Evolutionary conservation across 2,797 vertebrate genomes (phyloP), one percentile per base, ranked within the genome.

Genomic region (Urosaurus nigricauda): DNA sequence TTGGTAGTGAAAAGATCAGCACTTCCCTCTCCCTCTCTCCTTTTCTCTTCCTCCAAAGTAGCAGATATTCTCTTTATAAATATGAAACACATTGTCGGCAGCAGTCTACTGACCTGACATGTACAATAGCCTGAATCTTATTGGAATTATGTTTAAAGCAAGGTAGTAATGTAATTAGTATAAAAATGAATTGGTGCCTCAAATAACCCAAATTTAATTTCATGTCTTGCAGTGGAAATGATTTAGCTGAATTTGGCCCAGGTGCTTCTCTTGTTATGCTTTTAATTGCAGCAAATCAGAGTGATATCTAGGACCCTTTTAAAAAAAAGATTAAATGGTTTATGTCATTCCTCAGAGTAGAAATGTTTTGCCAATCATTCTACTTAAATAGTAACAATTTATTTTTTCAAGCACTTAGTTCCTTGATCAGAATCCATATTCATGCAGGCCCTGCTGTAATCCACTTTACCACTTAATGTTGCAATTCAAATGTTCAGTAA

Each of bases 401-500:
- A 97, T 97, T 96, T 97, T 97, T 97, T 96, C 96, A 97, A 97
- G 95, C 95, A 96, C 96, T 97, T 97, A 96, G 94, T 97, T 96
- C 96, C 96, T 97, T 96, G 96, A 97, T 97, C 96, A 96, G 96
- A 96, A 97, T 97, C 96, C 96, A 97, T 97, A 97, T 97, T 97
- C 97, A 97, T 97, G 97, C 97, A 96, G 95, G 96, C 96, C 96
- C 96, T 79, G 92, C 97, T 98, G 97, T 98, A 98, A 98, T 98
- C 97, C 98, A 97, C 97, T 98, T 97, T 96, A 96, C 97, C 97
- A 98, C 97, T 98, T 98, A 98, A 98, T 98, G 98, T 97, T 98
- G 97, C 98, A 97, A 98, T 98, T 98, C 98, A 98, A 98, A 98
- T 98, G 97, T 98, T 98, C 96, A 96, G 96, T 96, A 97, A 97